A percentile compares a stretch with the other conserved stretches of the same genome.
Conservation (phyloP, 2,113 vertebrate genomes). For the Physeter macrocephalus region DNA sequence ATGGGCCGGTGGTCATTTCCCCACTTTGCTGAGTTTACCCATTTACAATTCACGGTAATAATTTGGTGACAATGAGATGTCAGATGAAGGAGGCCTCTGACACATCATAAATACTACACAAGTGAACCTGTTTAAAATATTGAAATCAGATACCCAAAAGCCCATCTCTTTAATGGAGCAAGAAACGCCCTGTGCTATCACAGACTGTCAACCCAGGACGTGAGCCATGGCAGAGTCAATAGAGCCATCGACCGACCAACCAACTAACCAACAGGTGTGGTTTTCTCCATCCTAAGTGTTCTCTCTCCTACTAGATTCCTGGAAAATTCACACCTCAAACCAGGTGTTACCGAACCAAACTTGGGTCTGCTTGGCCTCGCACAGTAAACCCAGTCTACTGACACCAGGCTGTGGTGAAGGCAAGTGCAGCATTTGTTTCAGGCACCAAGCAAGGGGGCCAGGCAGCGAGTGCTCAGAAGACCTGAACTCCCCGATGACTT, state of each 20-base stretch:
- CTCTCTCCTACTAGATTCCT: background rate
- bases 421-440: background rate
- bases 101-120: too few relatives aligned
- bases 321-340: background rate
- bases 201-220: background rate
- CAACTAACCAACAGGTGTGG: accelerated
- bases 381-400: background rate
- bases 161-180: background rate
- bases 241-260: accelerated
- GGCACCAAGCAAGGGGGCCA: background rate
- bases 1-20: background rate
- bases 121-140: background rate
- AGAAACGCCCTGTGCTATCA: background rate
- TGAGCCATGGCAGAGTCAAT: background rate
- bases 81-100: background rate
- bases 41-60: accelerated
- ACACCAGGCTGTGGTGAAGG: background rate
- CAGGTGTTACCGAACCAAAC: background rate
- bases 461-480: background rate
- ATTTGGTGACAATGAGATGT: background rate
- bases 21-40: background rate
- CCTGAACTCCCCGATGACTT: background rate
- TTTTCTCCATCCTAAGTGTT: background rate
- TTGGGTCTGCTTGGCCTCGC: background rate
- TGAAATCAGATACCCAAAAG: background rate